Base-by-base conservation (phyloP, 2,888 invertebrate species). In the Ceratothoa steindachneri region DNA sequence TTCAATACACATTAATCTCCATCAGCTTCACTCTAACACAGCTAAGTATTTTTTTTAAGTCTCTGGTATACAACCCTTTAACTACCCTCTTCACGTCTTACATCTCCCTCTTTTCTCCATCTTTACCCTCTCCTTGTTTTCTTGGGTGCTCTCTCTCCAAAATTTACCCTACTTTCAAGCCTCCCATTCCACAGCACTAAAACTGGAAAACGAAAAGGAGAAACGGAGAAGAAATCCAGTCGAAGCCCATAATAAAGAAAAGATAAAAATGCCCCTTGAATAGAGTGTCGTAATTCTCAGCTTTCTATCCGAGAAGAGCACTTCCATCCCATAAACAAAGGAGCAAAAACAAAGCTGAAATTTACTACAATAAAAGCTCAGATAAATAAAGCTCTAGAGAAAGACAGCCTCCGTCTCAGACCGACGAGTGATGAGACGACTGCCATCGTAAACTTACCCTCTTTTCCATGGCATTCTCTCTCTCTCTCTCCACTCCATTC, bases 191-290 rank as follows among this genome's bases (percentile, higher is more conserved):
- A 12, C 9, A 60, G 22, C 60, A 24, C 60, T 60, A 60, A 60
- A 60, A 24, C 22, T 60, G 60, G 60, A 60, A 24, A 60, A 60
- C n/a, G 24, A 60, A 24, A 9, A 22, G 60, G 60, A 60, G 24
- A 60, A 60, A 24, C n/a, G 60, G 24, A 60, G 60, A 60, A 60
- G 60, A 60, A 60, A 60, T 60, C 60, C 24, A 60, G 60, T 60
- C 60, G 60, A 60, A 60, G 60, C 60, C 60, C 60, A 60, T 60
- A 60, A 60, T 60, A 60, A 60, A 60, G 60, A 60, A 60, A 60
- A 60, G 60, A 60, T 60, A 60, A 60, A 60, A 60, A 60, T 24
- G 60, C 60, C 24, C 60, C 60, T 7, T 60, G 60, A 60, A 60
- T 60, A 60, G 60, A 60, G 60, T 60, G 60, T 60, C 60, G 60